Evolutionary conservation across 2,797 vertebrate genomes (phyloP), one percentile per base, ranked within the genome.

Genomic region (Hafferia zeledoni): DNA sequence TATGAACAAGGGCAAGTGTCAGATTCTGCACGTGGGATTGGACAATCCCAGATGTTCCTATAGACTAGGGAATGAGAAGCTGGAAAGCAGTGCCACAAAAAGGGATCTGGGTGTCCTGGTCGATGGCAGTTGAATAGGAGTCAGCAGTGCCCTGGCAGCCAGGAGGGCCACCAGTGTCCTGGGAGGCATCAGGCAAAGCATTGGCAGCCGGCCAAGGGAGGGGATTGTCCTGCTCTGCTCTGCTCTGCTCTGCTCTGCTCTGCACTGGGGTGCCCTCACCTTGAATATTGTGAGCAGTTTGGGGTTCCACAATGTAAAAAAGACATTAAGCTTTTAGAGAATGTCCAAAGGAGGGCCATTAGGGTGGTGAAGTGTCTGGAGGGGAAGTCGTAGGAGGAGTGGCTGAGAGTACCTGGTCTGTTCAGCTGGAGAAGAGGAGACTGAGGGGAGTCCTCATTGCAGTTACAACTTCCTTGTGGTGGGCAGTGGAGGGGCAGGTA

Each of bases 161-260:
- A 67, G 64, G 24, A 65, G 24, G 44, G 44, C 5, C n/a, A 67
- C 15, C 44, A 2, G 0, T 47, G 63, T 35, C n/a, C n/a, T 35
- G 13, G 23, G 17, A 3, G 24, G 9, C 17, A 67, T 35, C n/a
- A 47, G 44, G 24, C 24, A 27, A 13, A 47, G 64, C 44, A 27
- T 47, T 6, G 0, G 9, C 64, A 47, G 24, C 11, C 2, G 1
- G 44, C 9, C 8, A 1, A 47, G 44, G 17, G 24, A 67, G 17
- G 24, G 25, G 17, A 35, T 67, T 28, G 17, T 35, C 24, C n/a
- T 1, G 3, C 28, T 49, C 17, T 49, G n/a, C 44, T 35, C 44
- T 47, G 17, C 17, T 28, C 17, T 47, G 14, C n/a, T n/a, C n/a
- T 1, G 3, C 28, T 49, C 17, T 49, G n/a, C 44, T 35, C 44